Percentiles rank a stretch among this genome's conserved stretches.
phyloP scores from a whole-genome alignment of 23 tunicate species.

The Ascidia mentula region DNA sequence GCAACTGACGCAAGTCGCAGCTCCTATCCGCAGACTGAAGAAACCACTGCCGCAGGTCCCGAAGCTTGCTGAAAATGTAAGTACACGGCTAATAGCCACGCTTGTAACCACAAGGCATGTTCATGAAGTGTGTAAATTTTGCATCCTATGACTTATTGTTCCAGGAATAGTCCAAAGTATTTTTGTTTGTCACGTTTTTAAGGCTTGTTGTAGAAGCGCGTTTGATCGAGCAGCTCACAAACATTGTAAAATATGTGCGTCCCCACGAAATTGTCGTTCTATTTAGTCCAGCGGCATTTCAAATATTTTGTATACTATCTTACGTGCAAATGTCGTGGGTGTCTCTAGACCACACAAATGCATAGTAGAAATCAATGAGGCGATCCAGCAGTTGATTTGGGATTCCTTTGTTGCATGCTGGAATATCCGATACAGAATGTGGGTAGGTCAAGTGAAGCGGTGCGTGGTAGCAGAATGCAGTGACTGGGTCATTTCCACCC shows the following conservation, averaged over 20 bases:
- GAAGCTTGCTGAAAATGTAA: neutral
- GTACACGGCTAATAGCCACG: too few species aligned
- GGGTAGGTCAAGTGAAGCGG: conserved; percentile 34
- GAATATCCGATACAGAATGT: conserved; percentile 1
- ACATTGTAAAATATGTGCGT: too few species aligned
- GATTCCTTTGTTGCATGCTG: conserved; percentile 12
- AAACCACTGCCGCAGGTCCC: neutral
- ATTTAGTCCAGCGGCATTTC: too few species aligned
- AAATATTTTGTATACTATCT: too few species aligned
- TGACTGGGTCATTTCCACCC: neutral
- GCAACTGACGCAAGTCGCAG: neutral
- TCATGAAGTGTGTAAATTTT: too few species aligned
- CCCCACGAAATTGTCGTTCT: too few species aligned
- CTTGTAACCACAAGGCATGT: too few species aligned
- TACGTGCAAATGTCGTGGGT: conserved; percentile 40
- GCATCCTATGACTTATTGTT: too few species aligned
- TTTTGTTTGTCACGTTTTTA: too few species aligned
- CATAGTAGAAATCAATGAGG: conserved; percentile 15
- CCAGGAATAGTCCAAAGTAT: too few species aligned
- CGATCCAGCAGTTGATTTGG: conserved; percentile 6
- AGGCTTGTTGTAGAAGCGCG: too few species aligned
- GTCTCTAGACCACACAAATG: conserved; percentile 33
- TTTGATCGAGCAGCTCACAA: too few species aligned
- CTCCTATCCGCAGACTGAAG: neutral
- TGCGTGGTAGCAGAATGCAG: conserved; percentile 43